phyloP scores from a whole-genome alignment of 1,140 invertebrate genomes.

The Trachymyrmex cornetzi region DNA sequence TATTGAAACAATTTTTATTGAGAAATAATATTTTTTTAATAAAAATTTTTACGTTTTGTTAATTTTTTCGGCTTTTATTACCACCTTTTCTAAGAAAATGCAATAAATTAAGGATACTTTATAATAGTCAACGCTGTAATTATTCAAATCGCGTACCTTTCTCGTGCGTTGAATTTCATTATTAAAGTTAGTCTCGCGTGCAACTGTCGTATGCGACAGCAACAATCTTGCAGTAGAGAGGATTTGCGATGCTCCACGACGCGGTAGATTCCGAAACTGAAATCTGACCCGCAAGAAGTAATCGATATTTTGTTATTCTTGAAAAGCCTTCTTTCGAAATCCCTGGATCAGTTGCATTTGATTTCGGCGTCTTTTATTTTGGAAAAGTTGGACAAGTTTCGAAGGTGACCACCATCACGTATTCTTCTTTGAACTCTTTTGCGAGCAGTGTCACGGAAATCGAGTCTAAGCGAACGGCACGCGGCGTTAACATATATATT shows the following conservation, averaged over 20 bases:
- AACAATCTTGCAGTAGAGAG: slow-evolving; percentile 36
- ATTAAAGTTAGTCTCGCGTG: neutral
- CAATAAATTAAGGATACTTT: too few species aligned
- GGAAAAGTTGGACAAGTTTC: slow-evolving; percentile 86
- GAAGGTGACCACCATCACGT: slow-evolving; percentile 84
- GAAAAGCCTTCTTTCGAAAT: slow-evolving; percentile 86
- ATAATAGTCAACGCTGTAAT: neutral
- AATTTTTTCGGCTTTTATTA: too few species aligned
- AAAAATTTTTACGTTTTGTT: too few species aligned
- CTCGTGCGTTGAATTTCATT: neutral
- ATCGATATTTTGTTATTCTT: slow-evolving; percentile 79
- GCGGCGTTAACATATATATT: neutral
- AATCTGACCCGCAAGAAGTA: slow-evolving; percentile 68
- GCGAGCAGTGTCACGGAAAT: slow-evolving; percentile 80
- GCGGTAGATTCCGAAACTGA: slow-evolving; percentile 25
- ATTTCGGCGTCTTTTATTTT: slow-evolving; percentile 87
- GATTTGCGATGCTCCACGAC: neutral
- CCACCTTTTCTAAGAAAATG: too few species aligned
- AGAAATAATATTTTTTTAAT: too few species aligned
- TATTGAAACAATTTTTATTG: too few species aligned
- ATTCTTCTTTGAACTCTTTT: slow-evolving; percentile 78
- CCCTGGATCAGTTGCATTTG: slow-evolving; percentile 87
- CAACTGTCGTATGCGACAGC: slow-evolving; percentile 36
- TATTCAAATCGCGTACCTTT: slow-evolving; percentile 38
- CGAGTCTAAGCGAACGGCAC: neutral